Conservation (phyloP, 1,140 invertebrate species). For the Chironomus striatipennis region DNA sequence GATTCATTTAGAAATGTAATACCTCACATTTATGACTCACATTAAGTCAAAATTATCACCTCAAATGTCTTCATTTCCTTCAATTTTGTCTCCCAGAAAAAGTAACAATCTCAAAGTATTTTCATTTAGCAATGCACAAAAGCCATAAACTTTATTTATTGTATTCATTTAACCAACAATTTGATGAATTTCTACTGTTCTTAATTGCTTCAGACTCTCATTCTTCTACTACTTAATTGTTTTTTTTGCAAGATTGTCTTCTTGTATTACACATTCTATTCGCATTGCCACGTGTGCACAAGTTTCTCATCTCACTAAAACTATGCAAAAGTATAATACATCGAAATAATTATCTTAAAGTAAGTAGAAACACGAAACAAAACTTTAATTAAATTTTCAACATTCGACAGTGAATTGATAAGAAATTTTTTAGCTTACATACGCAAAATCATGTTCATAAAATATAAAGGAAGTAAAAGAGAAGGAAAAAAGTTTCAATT, state of each 20-base stretch:
- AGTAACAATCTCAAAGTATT: too few species aligned
- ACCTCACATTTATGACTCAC: too few species aligned
- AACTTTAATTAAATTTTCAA: slow-evolving; percentile 12
- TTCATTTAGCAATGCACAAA: background rate
- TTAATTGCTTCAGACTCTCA: background rate
- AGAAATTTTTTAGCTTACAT: background rate
- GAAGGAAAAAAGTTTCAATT: background rate
- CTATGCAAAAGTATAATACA: background rate
- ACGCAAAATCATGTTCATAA: background rate
- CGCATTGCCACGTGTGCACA: background rate
- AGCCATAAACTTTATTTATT: slow-evolving; percentile 6
- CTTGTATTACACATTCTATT: background rate
- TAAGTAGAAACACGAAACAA: background rate
- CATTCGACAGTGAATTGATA: background rate
- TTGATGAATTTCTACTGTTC: background rate
- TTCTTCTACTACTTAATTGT: too few species aligned
- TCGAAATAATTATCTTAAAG: too few species aligned
- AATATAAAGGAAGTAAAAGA: background rate
- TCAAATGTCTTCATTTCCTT: too few species aligned
- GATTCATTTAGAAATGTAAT: too few species aligned
- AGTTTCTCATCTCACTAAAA: background rate
- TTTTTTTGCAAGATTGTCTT: background rate
- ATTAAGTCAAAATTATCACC: too few species aligned
- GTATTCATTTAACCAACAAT: background rate
- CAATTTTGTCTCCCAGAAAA: too few species aligned